phyloP scores from a whole-genome alignment of 1,140 invertebrate genomes.

The Neomicropteryx cornuta region DNA sequence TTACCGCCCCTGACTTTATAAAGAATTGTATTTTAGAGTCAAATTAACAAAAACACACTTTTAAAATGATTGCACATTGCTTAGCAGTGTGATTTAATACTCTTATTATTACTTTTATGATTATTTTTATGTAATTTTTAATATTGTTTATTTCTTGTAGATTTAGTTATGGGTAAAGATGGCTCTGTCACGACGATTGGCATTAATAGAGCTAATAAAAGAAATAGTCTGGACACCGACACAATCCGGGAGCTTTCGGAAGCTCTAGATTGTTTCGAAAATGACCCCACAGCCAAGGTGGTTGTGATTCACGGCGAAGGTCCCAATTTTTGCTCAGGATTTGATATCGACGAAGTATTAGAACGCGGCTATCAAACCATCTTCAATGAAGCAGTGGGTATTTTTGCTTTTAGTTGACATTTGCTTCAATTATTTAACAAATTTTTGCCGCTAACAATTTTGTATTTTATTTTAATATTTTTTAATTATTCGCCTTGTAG shows the following conservation, averaged over 20 bases:
- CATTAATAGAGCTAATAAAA: conserved; percentile 72
- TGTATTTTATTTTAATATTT: conserved; percentile 11
- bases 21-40: too few species aligned
- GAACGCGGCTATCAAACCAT: conserved; percentile 38
- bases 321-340: conserved; percentile 85
- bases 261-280: conserved; percentile 70
- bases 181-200: conserved; percentile 62
- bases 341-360: conserved; percentile 63
- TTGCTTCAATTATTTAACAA: conserved; percentile 9
- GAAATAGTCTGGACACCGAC: conserved; percentile 66
- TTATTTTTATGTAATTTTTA: too few species aligned
- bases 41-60: too few species aligned
- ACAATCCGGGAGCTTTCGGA: conserved; percentile 55
- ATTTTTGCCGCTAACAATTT: conserved; percentile 11
- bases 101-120: too few species aligned
- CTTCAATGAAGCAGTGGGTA: conserved; percentile 33
- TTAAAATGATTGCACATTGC: too few species aligned
- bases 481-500: conserved; percentile 3
- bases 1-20: too few species aligned
- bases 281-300: conserved; percentile 52
- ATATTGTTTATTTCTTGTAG: too few species aligned
- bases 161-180: conserved; percentile 46
- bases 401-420: conserved; percentile 7
- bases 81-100: too few species aligned
- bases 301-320: conserved; percentile 79